Evolutionary conservation across 2,888 invertebrate species (phyloP), one percentile per base, ranked within the genome.

Genomic region (Polylopha cassiicola): DNA sequence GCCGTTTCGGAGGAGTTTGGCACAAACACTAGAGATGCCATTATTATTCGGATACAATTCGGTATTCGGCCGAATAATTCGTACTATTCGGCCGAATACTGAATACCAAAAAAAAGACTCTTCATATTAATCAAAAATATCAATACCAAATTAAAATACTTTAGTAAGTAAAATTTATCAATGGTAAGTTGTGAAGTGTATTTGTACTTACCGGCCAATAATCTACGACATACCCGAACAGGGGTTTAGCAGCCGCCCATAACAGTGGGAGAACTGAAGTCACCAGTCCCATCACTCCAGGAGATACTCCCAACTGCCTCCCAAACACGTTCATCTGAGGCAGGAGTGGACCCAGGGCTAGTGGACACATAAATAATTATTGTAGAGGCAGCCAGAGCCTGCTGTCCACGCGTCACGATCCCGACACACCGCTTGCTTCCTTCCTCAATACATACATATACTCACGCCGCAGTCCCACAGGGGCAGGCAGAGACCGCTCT

Each of bases 301-400:
- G 88, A 0, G 92, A 91, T 13, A 94, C 88, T 4, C 94, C 94
- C 50, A 94, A 73, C 70, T 94, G 92, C 51, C 91, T 89, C 0
- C 93, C 94, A 68, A 90, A 92, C 6, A 95, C 93, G 41, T 91
- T 87, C 26, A 94, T 72, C 63, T 93, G 94, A 0, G 94, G 94
- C 18, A 95, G 76, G 29, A 95, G 89, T 0, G 94, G 94, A 0
- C 94, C 94, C 77, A 94, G 88, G 0, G 93, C 94, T 94, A 48
- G 32, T 26, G 10, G 29, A 2, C 4, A 28, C 7, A 6, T 9
- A 9, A 7, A 49, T 43, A 29, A 15, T 32, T 3, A 7, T 29
- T 3, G 3, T 7, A 18, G 4, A 23, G 6, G 14, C 7, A 34
- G 9, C 5, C n/a, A 34, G 9, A 29, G 33, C 29, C 26, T 15